Conservation (phyloP, 2,888 invertebrate genomes). For the Drosophila melanosoma region DNA sequence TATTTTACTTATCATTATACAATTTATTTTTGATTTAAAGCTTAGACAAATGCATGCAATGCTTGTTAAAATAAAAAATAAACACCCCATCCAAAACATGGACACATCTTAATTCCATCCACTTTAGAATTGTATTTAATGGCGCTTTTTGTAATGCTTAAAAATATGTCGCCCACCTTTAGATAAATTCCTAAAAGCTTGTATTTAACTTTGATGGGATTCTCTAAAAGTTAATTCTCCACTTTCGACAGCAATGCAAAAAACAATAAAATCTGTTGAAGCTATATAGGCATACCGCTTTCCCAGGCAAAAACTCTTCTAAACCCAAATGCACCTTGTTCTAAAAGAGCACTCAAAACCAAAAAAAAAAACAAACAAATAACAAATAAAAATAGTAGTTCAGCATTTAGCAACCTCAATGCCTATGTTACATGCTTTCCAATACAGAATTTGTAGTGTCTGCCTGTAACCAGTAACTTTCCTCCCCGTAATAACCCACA, state of each 20-base stretch:
- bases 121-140: conserved; percentile 55
- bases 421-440: conserved; percentile 58
- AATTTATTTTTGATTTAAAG: conserved; percentile 48
- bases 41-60: conserved; percentile 67
- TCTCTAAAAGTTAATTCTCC: conserved; percentile 3
- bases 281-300: conserved; percentile 13
- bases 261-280: conserved; percentile 39
- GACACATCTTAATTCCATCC: conserved; percentile 43
- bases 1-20: conserved; percentile 39
- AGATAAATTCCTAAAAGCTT: conserved; percentile 48
- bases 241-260: conserved; percentile 17
- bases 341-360: conserved; percentile 41
- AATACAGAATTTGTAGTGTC: conserved; percentile 59
- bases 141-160: conserved; percentile 73
- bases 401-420: conserved; percentile 32
- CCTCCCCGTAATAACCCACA: conserved; percentile 33
- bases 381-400: conserved; percentile 18
- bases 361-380: neutral
- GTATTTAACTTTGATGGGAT: conserved; percentile 36
- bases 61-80: conserved; percentile 47
- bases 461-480: conserved; percentile 59
- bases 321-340: conserved; percentile 37
- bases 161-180: conserved; percentile 59
- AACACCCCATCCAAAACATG: conserved; percentile 26
- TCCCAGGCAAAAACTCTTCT: conserved; percentile 7